A percentile compares a stretch with the other conserved stretches of the same genome.
Conservation (phyloP, 2,888 invertebrate species). For the Biston betularia region DNA sequence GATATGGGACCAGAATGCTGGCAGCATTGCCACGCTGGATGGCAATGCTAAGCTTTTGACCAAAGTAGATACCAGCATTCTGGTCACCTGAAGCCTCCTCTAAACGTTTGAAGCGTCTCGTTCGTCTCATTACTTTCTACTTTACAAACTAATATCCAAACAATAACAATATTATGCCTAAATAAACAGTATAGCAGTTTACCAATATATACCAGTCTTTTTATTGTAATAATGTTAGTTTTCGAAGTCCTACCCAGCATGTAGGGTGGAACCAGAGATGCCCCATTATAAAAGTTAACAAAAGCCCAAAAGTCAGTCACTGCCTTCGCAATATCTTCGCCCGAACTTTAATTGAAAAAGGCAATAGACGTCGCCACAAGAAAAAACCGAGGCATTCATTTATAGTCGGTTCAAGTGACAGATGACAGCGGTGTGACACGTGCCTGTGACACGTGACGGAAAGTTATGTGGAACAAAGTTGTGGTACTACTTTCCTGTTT, state of each 20-base stretch:
- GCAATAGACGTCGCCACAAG: conserved; percentile 48
- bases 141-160: too few species aligned
- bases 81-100: too few species aligned
- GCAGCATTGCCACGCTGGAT: too few species aligned
- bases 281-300: conserved; percentile 3
- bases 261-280: neutral
- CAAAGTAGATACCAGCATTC: too few species aligned
- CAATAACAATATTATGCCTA: too few species aligned
- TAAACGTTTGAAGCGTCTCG: too few species aligned
- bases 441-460: conserved; percentile 23
- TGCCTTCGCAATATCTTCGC: conserved; percentile 36
- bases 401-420: conserved; percentile 30
- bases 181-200: too few species aligned
- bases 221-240: too few species aligned
- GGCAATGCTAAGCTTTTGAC: too few species aligned
- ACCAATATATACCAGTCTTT: too few species aligned
- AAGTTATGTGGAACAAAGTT: conserved; percentile 12
- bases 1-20: too few species aligned
- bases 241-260: neutral
- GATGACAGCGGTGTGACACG: conserved; percentile 20
- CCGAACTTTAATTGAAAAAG: conserved; percentile 54
- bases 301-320: neutral
- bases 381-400: conserved; percentile 43
- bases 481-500: conserved; percentile 18
- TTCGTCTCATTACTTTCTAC: too few species aligned